Evolutionary conservation across 2,797 vertebrate genomes (phyloP), one percentile per base, ranked within the genome.

Genomic region (Tapera naevia): DNA sequence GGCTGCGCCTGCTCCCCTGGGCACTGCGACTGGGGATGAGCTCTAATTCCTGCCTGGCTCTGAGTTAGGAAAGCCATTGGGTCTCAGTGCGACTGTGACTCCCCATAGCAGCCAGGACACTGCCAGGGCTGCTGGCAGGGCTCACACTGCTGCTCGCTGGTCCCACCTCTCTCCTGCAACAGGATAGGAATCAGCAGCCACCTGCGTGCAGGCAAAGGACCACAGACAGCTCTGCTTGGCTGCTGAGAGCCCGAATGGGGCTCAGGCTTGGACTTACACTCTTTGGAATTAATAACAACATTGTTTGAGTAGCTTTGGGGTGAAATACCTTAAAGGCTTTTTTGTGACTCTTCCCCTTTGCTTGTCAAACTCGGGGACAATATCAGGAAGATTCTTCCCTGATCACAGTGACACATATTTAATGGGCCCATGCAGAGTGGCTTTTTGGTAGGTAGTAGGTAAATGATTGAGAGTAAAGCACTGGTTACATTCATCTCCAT

Each of bases 1-100:
- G 0, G 2, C 76, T 72, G 57, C 23, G 33, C 7, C 28, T 32
- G 1, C 56, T 45, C 3, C 7, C 9, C 13, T 2, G 1, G 71
- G 62, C 30, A n/a, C 27, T 1, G 75, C 71, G 21, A 2, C 4
- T 21, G 27, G 41, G 25, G 61, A 24, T 7, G 17, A 46, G 8
- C 78, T 76, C 67, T 0, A 0, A 3, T 10, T 65, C 56, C 78
- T 72, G 60, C 43, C 76, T 22, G 16, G 10, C 54, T n/a, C 4
- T 4, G 72, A 53, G 7, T 39, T 32, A 12, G 45, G 30, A 3
- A 0, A 61, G 50, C 9, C 10, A 1, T 27, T 10, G 25, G 60
- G 50, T 18, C 30, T 60, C 21, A 6, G 27, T 5, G 50, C 5
- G 19, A 4, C 30, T 37, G n/a, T 16, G 50, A 28, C 48, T n/a